Evolutionary conservation across 2,888 invertebrate species (phyloP).

Genomic region (Pseudococcus longispinus): DNA sequence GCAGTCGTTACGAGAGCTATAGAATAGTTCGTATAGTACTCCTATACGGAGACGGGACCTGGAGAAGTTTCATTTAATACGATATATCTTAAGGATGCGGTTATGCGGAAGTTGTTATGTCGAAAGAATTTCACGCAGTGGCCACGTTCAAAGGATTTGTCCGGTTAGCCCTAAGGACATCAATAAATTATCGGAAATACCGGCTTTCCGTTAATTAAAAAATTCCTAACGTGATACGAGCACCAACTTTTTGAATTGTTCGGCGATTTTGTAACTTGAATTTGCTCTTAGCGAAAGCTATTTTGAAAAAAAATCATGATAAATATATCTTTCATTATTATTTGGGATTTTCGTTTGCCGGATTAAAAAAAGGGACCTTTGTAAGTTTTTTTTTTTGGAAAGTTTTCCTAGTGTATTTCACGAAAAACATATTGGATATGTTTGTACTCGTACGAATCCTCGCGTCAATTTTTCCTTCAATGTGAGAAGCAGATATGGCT

Average conservation of each 20-base stretch:
- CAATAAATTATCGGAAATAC: conserved; percentile 16
- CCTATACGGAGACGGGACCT: background rate
- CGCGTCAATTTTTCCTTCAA: too few species aligned
- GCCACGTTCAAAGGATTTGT: background rate
- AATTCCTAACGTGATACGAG: background rate
- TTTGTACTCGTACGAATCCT: too few species aligned
- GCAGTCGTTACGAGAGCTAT: too few species aligned
- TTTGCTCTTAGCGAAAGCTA: background rate
- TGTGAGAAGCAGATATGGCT: too few species aligned
- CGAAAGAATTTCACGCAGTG: conserved; percentile 1
- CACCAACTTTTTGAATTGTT: background rate
- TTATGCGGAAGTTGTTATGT: background rate
- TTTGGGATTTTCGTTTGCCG: background rate
- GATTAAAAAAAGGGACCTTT: background rate
- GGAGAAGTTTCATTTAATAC: background rate
- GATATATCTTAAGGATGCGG: background rate
- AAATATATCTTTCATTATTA: background rate
- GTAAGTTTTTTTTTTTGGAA: too few species aligned
- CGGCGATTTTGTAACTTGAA: background rate
- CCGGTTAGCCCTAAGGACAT: background rate
- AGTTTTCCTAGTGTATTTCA: too few species aligned
- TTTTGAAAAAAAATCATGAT: background rate
- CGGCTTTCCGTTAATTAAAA: conserved; percentile 31
- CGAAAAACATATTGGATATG: too few species aligned
- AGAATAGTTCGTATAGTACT: too few species aligned